Base-by-base conservation (phyloP, 2,113 vertebrate species). In the Furnarius figulus region DNA sequence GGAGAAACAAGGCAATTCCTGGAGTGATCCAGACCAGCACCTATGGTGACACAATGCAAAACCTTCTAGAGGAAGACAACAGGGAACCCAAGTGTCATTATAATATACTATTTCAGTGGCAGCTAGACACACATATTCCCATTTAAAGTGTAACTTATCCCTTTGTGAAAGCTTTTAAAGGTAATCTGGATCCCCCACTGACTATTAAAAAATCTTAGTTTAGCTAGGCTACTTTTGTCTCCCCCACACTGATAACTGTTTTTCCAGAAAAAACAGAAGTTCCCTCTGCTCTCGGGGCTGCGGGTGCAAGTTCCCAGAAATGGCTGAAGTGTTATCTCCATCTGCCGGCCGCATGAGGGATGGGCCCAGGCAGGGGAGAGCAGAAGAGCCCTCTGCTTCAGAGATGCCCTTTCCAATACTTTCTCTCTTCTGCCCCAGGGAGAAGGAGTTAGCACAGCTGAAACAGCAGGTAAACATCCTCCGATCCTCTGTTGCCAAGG, bases 401-500 rank as follows among this genome's bases (percentile, higher is more conserved):
- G 56, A 25, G 20, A 12, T 11, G 55, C 20, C 10, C 15, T 31
- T 18, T 44, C 55, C 39, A 52, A 39, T 5, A 55, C 14, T 7
- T 59, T 11, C 42, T 47, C 66, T 61, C 49, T 90, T 89, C 53
- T 68, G 33, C 27, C 49, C 23, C 68, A 99, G 99, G 98, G 98
- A 99, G 72, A 90, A 95, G 77, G 98, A 99, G 40, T 81, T 98
- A 44, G 98, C 98, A 65, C 98, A 97, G 77, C 94, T 99, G 12
- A 97, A 97, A 20, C 59, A 97, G 42, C 98, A 98, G 97, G 97
- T 98, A 15, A 76, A 59, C 25, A 79, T 97, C 4, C 94, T 99
- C 67, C 98, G 78, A 46, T 81, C 89, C 49, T 97, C 96, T 30
- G 97, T 99, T 2, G 10, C 96, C 49, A 97, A 95, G 89, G 98